Evolutionary conservation across 2,797 vertebrate genomes (phyloP), one percentile per base, ranked within the genome.

Genomic region (Danio kyathit): DNA sequence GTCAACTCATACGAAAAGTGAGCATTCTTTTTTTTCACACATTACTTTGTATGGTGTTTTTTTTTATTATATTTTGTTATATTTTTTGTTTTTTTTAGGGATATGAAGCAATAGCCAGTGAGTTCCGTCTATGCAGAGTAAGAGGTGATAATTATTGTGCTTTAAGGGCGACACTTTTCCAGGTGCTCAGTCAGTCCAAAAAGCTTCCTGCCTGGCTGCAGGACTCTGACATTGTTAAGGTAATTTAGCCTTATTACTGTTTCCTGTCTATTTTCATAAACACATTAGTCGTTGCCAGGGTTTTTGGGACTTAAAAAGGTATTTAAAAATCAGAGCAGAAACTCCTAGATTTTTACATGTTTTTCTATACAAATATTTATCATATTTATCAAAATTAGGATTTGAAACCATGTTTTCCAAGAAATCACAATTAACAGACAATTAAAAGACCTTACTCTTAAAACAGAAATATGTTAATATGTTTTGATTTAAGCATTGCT

Each of bases 101-200:
- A 7, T 88, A 96, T 38, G 92, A 94, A 88, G 91, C 90, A 59
- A 93, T 96, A 77, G 91, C 93, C 80, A 90, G 87, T 82, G 92
- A 84, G 19, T 96, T 95, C 88, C 91, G 92, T 4, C 93, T 96
- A 67, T 88, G 95, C 85, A 92, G 92, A 82, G 94, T 96, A 57
- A 91, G 96, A 6, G 96, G 96, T 17, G 96, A 96, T 81, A 96
- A 96, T 56, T 96, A 96, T 67, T 96, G 96, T 84, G 96, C 95
- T 5, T 91, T 96, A 85, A 91, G 96, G 83, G 96, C 96, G 49
- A 95, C 95, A 0, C 90, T 96, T 43, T 96, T 96, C 88, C 96
- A 96, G 90, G 91, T 93, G 0, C 91, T 96, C 80, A 92, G 90
- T 67, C 93, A 94, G 86, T 85, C 89, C 8, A 85, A 82, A 0